Conservation (phyloP, 2,888 invertebrate species). For the Rhodophaea formosa region DNA sequence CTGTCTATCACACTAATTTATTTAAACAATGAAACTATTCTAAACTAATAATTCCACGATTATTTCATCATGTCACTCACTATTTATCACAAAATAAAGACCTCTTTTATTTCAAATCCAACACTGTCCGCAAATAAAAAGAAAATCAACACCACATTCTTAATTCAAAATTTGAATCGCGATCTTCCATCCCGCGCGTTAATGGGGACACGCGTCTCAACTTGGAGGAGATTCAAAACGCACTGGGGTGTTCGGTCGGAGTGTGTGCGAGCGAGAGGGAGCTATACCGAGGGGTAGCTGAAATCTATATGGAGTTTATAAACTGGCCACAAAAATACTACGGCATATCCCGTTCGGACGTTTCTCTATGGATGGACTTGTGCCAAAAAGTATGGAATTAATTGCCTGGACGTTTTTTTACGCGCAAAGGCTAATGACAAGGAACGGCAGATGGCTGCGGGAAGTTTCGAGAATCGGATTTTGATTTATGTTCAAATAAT, state of each 20-base stretch:
- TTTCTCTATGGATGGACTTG: slow-evolving; percentile 26
- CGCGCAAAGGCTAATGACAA: not conserved
- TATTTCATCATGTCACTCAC: not conserved
- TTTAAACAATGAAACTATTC: no score
- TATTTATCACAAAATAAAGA: not conserved
- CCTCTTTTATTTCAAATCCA: slow-evolving; percentile 7
- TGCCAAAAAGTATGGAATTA: slow-evolving; percentile 12
- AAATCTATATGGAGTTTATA: slow-evolving; percentile 59
- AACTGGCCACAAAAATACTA: slow-evolving; percentile 47
- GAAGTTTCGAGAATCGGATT: not conserved
- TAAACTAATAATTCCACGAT: no score
- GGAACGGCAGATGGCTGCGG: no score
- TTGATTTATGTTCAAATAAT: not conserved
- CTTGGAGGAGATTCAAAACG: slow-evolving; percentile 46
- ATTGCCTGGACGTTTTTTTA: slow-evolving; percentile 2
- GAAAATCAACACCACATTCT: slow-evolving; percentile 30
- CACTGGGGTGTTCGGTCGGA: slow-evolving; percentile 54
- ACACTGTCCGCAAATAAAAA: slow-evolving; percentile 23
- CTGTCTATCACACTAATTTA: no score
- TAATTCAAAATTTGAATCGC: slow-evolving; percentile 29
- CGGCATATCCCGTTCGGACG: slow-evolving; percentile 39
- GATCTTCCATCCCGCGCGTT: slow-evolving; percentile 14
- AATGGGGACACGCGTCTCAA: slow-evolving; percentile 33
- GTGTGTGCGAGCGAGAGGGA: slow-evolving; percentile 48
- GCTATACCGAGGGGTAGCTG: slow-evolving; percentile 42